These are phyloP conservation scores for Sericinus montela DNA, from an alignment of 2,888 invertebrate species.

Conservation along the genomic window DNA sequence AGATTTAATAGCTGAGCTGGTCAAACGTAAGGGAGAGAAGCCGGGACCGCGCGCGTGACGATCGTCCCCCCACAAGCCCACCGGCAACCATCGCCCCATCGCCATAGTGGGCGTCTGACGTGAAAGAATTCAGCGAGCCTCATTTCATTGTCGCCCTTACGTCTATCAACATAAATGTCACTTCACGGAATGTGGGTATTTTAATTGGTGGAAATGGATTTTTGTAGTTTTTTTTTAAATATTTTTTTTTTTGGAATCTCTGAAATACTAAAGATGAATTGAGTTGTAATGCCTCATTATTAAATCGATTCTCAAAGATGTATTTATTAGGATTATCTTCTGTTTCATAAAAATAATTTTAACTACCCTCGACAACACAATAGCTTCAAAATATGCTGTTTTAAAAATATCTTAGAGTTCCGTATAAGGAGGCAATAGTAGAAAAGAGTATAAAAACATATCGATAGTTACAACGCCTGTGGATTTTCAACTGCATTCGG, in stretches of 20 bases:
- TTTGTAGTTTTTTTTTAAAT: too few relatives aligned
- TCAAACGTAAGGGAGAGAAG: constrained; percentile 66
- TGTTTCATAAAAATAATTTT: too few relatives aligned
- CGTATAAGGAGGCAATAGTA: too few relatives aligned
- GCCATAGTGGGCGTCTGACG: constrained; percentile 50
- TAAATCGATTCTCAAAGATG: too few relatives aligned
- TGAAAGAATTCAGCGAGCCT: background rate
- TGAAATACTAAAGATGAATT: too few relatives aligned
- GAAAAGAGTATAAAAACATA: too few relatives aligned
- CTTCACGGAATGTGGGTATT: background rate
- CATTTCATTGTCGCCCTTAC: constrained; percentile 1
- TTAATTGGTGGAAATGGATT: too few relatives aligned
- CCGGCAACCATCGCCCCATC: constrained; percentile 30
- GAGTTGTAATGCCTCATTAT: too few relatives aligned
- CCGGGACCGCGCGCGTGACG: constrained; percentile 50
- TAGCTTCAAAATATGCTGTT: too few relatives aligned
- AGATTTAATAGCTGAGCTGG: constrained; percentile 63
- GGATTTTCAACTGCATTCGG: background rate
- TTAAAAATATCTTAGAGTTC: too few relatives aligned
- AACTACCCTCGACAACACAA: too few relatives aligned
- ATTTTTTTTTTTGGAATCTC: background rate
- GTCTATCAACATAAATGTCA: background rate
- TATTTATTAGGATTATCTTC: too few relatives aligned
- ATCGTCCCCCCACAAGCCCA: constrained; percentile 30
- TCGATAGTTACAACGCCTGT: background rate